Percentiles rank a stretch among this genome's conserved stretches.
Conservation (phyloP, 2,797 vertebrate species). For the Corythornis leucogaster region DNA sequence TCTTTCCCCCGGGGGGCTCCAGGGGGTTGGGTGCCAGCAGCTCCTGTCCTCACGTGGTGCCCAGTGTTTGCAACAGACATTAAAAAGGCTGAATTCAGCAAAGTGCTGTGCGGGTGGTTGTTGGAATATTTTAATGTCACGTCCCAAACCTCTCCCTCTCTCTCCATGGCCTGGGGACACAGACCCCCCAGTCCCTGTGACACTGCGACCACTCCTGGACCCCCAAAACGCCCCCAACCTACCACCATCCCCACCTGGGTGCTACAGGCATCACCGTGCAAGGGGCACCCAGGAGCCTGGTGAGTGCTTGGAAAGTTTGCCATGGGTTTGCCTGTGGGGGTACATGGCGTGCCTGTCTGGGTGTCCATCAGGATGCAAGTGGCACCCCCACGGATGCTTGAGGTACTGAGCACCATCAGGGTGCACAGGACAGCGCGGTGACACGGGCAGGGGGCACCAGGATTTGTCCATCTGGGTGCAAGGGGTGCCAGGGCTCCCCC, state of each 20-base stretch:
- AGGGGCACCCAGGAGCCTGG: background rate
- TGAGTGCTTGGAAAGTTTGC: too few species aligned
- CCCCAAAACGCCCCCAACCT: background rate
- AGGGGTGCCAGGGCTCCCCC: background rate
- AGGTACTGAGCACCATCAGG: too few species aligned
- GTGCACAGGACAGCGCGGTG: too few species aligned
- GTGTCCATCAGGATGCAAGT: too few species aligned
- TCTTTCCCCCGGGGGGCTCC: background rate
- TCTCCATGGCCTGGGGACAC: background rate
- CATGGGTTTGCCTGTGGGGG: too few species aligned
- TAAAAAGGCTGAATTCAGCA: background rate
- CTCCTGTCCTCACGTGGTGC: background rate
- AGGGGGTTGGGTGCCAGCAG: background rate
- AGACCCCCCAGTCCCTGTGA: too few species aligned
- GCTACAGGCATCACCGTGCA: background rate
- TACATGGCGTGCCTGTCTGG: too few species aligned
- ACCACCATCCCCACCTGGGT: rapidly evolving
- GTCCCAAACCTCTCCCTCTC: background rate
- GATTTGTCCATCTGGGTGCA: background rate
- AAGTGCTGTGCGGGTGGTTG: rapidly evolving
- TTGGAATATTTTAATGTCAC: background rate
- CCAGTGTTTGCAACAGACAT: background rate
- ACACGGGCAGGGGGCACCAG: too few species aligned
- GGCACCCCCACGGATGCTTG: too few species aligned
- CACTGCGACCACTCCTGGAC: rapidly evolving